These are phyloP conservation scores for Mesitornis unicolor DNA, from an alignment of 2,113 vertebrate species.

Conservation along the genomic window DNA sequence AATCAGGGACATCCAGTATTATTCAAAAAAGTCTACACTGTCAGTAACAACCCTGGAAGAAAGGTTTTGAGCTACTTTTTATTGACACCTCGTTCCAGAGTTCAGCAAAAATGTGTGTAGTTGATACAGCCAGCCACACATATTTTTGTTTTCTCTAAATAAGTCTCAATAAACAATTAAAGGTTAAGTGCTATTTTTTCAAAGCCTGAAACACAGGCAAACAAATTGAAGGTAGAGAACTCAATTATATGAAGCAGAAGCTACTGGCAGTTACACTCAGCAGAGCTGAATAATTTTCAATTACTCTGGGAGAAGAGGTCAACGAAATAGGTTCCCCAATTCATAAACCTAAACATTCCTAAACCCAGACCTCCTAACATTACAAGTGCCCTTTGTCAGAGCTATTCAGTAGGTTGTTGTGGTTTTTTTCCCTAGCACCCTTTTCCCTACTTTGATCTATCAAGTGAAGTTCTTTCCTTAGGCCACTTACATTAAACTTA, in stretches of 20 bases:
- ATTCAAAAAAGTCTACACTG: not conserved
- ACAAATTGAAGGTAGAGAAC: constrained; percentile 53
- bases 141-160: constrained; percentile 36
- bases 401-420: not conserved
- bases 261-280: constrained; percentile 28
- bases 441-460: not conserved
- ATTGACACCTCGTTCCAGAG: constrained; percentile 2
- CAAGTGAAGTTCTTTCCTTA: not conserved
- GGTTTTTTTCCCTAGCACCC: not conserved
- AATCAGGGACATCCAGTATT: not conserved
- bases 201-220: constrained; percentile 34
- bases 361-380: not conserved
- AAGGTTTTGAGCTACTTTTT: not conserved
- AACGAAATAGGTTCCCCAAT: constrained; percentile 5
- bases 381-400: not conserved
- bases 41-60: constrained; percentile 10
- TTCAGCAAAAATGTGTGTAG: not conserved
- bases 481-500: not conserved
- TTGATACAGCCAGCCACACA: not conserved
- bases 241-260: constrained; percentile 50
- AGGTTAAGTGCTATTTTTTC: constrained; percentile 50
- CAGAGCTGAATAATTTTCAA: constrained; percentile 63
- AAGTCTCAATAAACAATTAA: constrained; percentile 56
- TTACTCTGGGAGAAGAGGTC: constrained; percentile 51
- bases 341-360: not conserved